Conservation (phyloP, 2,113 vertebrate species). For the Cebus imitator region DNA sequence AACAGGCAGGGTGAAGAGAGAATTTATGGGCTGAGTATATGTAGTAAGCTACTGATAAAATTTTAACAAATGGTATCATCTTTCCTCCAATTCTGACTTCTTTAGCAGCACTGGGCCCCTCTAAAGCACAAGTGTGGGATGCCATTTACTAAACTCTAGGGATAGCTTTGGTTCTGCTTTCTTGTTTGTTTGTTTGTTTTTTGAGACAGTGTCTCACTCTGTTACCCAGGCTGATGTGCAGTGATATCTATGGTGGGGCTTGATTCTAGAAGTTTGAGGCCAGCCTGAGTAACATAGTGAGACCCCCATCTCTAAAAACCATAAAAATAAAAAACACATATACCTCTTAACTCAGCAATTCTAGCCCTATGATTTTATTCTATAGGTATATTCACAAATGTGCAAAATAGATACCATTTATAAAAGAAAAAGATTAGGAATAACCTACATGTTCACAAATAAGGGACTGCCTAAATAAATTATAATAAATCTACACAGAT, state of each 20-base stretch:
- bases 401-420: not conserved
- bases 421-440: constrained; percentile 53
- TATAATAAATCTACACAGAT: not conserved
- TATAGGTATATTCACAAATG: not conserved
- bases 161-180: not conserved
- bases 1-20: not conserved
- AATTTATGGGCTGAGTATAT: not conserved
- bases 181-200: not conserved
- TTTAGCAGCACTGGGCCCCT: not conserved
- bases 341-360: constrained; percentile 18
- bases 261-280: not conserved
- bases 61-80: constrained; percentile 4
- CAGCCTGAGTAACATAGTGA: not conserved
- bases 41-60: not conserved
- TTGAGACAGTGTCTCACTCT: too few species aligned
- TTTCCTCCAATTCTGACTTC: not conserved
- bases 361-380: not conserved
- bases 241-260: too few species aligned
- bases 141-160: not conserved
- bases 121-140: not conserved
- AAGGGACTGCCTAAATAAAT: not conserved
- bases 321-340: constrained; percentile 42
- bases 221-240: too few species aligned
- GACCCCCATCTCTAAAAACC: not conserved
- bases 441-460: not conserved